Evolutionary conservation across 2,113 vertebrate species (phyloP), one percentile per base, ranked within the genome.

Genomic region (Myodes glareolus): DNA sequence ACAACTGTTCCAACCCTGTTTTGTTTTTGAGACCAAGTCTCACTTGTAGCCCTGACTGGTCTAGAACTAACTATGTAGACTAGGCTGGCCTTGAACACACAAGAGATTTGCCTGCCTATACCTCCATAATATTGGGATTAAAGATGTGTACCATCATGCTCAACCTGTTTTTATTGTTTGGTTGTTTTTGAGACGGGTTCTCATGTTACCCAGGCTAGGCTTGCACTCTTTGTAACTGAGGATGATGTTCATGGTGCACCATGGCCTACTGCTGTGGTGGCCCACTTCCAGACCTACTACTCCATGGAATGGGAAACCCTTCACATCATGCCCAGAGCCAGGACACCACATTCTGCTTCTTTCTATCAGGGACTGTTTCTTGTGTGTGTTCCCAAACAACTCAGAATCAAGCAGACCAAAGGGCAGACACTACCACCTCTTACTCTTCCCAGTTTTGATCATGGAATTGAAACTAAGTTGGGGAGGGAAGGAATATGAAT

Each of bases 381-480:
- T 73, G 47, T 16, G 3, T 36, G 2, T 86, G 12, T 81, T 75
- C 55, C 70, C 58, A 29, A 75, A 50, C 4, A 9, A n/a, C 68
- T 95, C 39, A 75, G 67, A 87, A 63, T 88, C n/a, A 2, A 23
- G 68, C n/a, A 31, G 29, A 23, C 45, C 17, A 61, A 67, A 90
- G 93, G 81, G 19, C 17, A 45, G 11, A 52, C 21, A 55, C 33
- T 86, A 75, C 67, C n/a, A n/a, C 63, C 29, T 88, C 87, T 91
- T 19, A 36, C 45, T 77, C 95, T 92, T 76, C 47, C 36, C 58
- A 72, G 7, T 52, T 96, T 82, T 61, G 65, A 25, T 75, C 61
- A 21, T 36, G 55, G 52, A 68, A 97, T 82, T 88, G 75, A 75
- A 78, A 93, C 96, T 63, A 94, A 65, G 36, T 88, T 90, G 58